Conservation (phyloP, 2,797 vertebrate species). For the Emydoidea blandingii region DNA sequence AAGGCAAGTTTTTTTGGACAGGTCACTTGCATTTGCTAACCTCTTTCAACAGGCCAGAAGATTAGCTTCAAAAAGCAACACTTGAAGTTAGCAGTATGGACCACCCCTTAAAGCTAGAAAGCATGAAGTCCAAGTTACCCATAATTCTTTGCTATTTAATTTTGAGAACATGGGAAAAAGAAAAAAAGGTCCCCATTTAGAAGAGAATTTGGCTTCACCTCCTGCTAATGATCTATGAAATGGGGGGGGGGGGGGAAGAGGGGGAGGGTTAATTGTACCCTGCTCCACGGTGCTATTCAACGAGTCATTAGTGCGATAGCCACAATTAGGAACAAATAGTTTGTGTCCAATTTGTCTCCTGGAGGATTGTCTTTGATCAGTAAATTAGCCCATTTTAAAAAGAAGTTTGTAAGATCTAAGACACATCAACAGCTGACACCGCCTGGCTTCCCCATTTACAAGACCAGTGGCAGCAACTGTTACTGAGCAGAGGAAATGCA, state of each 20-base stretch:
- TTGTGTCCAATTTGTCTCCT: conserved; percentile 54
- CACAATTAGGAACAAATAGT: conserved; percentile 69
- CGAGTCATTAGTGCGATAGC: conserved; percentile 59
- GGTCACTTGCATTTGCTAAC: fast-evolving
- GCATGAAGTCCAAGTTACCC: fast-evolving
- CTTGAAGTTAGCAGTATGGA: fast-evolving
- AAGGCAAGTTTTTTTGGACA: background rate
- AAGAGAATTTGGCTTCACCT: background rate
- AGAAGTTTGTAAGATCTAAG: background rate
- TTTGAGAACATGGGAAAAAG: background rate
- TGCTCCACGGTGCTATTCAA: background rate
- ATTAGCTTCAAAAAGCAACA: background rate
- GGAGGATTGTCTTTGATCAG: conserved; percentile 32
- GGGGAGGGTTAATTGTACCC: background rate
- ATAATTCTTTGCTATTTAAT: background rate
- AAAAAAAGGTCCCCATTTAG: background rate
- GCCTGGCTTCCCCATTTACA: background rate
- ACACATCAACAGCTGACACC: background rate
- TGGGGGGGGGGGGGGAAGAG: background rate
- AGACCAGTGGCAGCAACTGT: background rate
- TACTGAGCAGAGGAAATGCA: background rate
- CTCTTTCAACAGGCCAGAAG: fast-evolving
- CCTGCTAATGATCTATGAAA: background rate
- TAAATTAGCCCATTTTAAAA: conserved; percentile 20
- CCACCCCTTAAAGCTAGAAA: fast-evolving